phyloP scores from a whole-genome alignment of 2,113 vertebrate genomes.

The Grammomys dolichurus region DNA sequence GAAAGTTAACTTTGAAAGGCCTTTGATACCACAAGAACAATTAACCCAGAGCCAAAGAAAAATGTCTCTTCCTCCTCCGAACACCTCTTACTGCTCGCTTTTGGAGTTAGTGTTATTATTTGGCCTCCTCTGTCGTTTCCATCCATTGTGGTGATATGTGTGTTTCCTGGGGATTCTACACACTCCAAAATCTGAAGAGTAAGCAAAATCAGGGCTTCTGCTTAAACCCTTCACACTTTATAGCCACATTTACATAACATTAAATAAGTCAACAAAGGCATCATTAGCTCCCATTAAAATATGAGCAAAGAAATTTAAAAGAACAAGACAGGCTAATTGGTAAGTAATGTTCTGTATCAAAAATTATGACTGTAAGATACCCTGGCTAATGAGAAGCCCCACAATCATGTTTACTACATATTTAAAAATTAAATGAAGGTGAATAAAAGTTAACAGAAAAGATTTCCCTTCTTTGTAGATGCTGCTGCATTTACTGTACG shows the following conservation, averaged over 20 bases:
- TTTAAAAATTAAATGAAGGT: slow-evolving; percentile 93
- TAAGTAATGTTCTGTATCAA: slow-evolving; percentile 99
- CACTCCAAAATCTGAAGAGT: slow-evolving; percentile 86
- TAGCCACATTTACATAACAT: slow-evolving; percentile 93
- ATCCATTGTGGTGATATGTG: slow-evolving; percentile 84
- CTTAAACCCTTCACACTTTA: slow-evolving; percentile 91
- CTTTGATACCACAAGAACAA: slow-evolving; percentile 47
- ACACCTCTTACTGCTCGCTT: slow-evolving; percentile 80
- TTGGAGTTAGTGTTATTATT: slow-evolving; percentile 84
- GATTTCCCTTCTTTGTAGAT: slow-evolving; percentile 69
- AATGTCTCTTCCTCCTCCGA: slow-evolving; percentile 70
- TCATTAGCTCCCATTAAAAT: slow-evolving; percentile 99
- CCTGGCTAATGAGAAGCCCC: slow-evolving; percentile 95
- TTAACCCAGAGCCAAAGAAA: slow-evolving; percentile 67
- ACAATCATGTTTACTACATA: slow-evolving; percentile 95
- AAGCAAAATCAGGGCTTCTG: slow-evolving; percentile 88
- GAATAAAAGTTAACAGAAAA: slow-evolving; percentile 82
- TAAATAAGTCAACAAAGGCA: slow-evolving; percentile 94
- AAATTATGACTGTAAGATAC: slow-evolving; percentile 96
- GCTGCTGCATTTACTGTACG: slow-evolving; percentile 10
- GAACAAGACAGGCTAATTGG: slow-evolving; percentile 98
- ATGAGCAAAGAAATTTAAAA: slow-evolving; percentile 97
- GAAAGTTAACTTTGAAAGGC: slow-evolving; percentile 65
- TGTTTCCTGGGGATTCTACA: slow-evolving; percentile 84
- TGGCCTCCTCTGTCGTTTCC: slow-evolving; percentile 78